Evolutionary conservation across 2,797 vertebrate genomes (phyloP).

Genomic region (Premnoplex brunnescens): DNA sequence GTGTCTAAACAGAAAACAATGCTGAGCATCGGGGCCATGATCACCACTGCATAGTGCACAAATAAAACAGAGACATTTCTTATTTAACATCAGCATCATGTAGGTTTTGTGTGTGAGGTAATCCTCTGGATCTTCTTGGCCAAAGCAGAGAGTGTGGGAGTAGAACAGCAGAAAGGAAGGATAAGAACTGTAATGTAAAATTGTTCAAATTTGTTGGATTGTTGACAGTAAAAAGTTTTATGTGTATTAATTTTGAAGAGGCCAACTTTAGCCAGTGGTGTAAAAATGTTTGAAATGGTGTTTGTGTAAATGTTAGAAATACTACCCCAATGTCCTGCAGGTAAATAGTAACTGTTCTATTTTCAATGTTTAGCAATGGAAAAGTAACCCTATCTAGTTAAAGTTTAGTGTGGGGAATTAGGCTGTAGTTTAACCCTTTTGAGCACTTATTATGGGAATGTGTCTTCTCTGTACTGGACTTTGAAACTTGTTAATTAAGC

Average conservation of each 20-base stretch:
- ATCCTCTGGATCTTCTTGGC: background rate
- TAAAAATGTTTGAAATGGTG: background rate
- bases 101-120: background rate
- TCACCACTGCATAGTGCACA: background rate
- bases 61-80: background rate
- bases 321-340: background rate
- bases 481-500: background rate
- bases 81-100: background rate
- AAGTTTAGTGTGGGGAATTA: background rate
- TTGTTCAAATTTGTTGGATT: background rate
- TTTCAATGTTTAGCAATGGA: background rate
- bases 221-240: background rate
- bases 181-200: background rate
- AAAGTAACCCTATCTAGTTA: background rate
- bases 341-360: background rate
- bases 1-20: background rate
- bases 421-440: background rate
- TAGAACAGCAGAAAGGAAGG: background rate
- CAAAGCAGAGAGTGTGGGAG: background rate
- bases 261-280: background rate
- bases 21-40: background rate
- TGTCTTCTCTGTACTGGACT: background rate
- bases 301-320: background rate
- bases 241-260: background rate
- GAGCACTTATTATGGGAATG: background rate